Percentiles rank a stretch among this genome's conserved stretches.
These are phyloP conservation scores for Dallia pectoralis DNA, from an alignment of 2,797 vertebrate species.

Conservation along the genomic window DNA sequence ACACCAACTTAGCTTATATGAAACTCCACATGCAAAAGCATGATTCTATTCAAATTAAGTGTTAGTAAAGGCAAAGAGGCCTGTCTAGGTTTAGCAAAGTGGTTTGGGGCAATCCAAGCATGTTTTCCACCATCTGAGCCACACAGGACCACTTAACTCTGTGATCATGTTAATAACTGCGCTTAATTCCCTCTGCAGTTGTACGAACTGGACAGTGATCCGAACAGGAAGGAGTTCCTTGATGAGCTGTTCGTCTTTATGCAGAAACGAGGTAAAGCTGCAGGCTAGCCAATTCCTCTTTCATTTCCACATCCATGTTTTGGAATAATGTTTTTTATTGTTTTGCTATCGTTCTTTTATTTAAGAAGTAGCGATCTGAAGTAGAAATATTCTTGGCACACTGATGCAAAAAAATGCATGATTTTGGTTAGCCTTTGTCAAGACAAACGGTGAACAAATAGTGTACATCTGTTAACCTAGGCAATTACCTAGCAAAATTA, in stretches of 20 bases:
- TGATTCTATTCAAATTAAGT: too few relatives aligned
- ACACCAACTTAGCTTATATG: too few relatives aligned
- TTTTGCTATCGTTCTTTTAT: too few relatives aligned
- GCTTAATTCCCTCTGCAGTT: constrained; percentile 72
- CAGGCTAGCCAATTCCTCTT: neutral
- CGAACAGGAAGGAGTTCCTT: constrained; percentile 92
- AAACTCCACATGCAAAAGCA: too few relatives aligned
- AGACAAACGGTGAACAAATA: too few relatives aligned
- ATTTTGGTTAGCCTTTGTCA: too few relatives aligned
- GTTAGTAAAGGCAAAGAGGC: too few relatives aligned
- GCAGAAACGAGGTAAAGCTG: constrained; percentile 88
- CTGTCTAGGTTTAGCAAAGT: too few relatives aligned
- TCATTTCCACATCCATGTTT: neutral
- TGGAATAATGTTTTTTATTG: neutral
- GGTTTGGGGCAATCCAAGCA: neutral
- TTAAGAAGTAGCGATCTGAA: neutral
- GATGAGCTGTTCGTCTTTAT: constrained; percentile 95
- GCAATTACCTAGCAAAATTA: neutral
- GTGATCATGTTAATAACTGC: neutral
- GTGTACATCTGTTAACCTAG: too few relatives aligned
- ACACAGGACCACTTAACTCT: neutral
- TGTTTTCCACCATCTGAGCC: neutral
- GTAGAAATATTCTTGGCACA: too few relatives aligned
- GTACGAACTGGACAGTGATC: constrained; percentile 91
- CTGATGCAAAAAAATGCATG: too few relatives aligned